These are phyloP conservation scores for Danaus melanippus DNA, from an alignment of 1,140 invertebrate genomes.

Conservation along the genomic window DNA sequence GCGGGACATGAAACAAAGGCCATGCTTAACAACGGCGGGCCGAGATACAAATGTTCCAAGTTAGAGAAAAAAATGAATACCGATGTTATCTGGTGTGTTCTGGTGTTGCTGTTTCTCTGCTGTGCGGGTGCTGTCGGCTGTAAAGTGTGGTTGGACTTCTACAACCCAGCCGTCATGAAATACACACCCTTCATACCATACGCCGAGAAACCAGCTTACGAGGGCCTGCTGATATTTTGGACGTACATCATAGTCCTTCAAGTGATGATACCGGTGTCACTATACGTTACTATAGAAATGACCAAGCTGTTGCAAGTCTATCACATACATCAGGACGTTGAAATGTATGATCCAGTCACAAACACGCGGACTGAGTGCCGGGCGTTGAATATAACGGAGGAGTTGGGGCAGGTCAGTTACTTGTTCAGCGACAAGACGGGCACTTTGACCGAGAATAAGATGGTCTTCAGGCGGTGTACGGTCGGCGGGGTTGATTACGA, in stretches of 20 bases:
- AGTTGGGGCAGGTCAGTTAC: constrained; percentile 96
- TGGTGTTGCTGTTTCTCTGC: constrained; percentile 92
- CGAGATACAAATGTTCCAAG: constrained; percentile 94
- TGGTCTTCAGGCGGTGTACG: constrained; percentile 93
- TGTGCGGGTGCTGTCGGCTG: constrained; percentile 92
- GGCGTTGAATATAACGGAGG: constrained; percentile 97
- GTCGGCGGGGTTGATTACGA: constrained; percentile 92
- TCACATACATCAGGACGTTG: constrained; percentile 92
- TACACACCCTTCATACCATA: constrained; percentile 77
- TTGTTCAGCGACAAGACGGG: constrained; percentile 98
- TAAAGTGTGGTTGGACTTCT: constrained; percentile 82
- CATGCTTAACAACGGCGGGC: constrained; percentile 97
- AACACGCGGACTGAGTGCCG: constrained; percentile 94
- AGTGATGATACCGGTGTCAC: constrained; percentile 96
- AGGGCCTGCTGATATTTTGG: constrained; percentile 93
- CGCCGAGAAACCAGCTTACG: constrained; percentile 76
- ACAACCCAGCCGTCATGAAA: constrained; percentile 29
- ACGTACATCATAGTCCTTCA: constrained; percentile 96
- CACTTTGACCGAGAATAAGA: constrained; percentile 97
- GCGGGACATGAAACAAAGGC: constrained; percentile 98
- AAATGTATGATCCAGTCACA: constrained; percentile 86
- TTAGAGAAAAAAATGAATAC: constrained; percentile 95
- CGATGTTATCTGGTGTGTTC: constrained; percentile 97
- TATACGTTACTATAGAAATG: constrained; percentile 98
- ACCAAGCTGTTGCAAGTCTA: constrained; percentile 97